Conservation (phyloP, 2,113 vertebrate genomes). For the Gadus macrocephalus region DNA sequence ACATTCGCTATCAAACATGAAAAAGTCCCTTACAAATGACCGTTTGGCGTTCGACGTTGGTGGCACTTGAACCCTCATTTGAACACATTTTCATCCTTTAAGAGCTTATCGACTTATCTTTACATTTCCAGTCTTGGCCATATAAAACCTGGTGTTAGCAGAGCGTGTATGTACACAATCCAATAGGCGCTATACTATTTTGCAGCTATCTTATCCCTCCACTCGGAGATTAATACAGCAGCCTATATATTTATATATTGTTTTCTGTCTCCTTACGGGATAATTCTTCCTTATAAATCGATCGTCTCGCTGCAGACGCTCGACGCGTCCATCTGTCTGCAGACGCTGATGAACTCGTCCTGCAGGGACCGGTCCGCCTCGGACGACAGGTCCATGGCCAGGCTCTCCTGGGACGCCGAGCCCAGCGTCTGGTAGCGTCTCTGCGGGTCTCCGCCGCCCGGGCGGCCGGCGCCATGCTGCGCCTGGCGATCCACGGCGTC, state of each 20-base stretch:
- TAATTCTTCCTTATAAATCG: constrained; percentile 60
- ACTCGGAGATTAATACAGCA: constrained; percentile 10
- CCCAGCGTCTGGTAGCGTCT: constrained; percentile 55
- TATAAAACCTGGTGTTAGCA: constrained; percentile 17
- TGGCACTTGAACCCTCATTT: constrained; percentile 60
- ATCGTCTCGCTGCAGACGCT: constrained; percentile 77
- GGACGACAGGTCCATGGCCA: constrained; percentile 56
- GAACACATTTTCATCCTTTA: constrained; percentile 11
- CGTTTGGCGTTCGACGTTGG: constrained; percentile 59
- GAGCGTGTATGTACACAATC: constrained; percentile 41
- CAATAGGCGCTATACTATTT: constrained; percentile 17
- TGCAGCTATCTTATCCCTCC: constrained; percentile 8
- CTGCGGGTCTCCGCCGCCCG: constrained; percentile 28
- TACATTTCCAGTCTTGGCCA: constrained; percentile 36
- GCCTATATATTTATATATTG: neutral
- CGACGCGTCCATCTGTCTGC: constrained; percentile 72
- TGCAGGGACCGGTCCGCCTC: constrained; percentile 67
- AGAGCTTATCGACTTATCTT: constrained; percentile 35
- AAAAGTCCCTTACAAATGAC: constrained; percentile 61
- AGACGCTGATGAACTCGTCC: constrained; percentile 73
- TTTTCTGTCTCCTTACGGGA: constrained; percentile 30
- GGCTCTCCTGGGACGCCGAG: constrained; percentile 66
- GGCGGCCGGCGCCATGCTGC: constrained; percentile 19
- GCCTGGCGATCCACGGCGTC: constrained; percentile 15
- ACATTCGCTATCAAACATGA: constrained; percentile 54